phyloP scores from a whole-genome alignment of 2,113 vertebrate genomes.

The Amblyornis subalaris region DNA sequence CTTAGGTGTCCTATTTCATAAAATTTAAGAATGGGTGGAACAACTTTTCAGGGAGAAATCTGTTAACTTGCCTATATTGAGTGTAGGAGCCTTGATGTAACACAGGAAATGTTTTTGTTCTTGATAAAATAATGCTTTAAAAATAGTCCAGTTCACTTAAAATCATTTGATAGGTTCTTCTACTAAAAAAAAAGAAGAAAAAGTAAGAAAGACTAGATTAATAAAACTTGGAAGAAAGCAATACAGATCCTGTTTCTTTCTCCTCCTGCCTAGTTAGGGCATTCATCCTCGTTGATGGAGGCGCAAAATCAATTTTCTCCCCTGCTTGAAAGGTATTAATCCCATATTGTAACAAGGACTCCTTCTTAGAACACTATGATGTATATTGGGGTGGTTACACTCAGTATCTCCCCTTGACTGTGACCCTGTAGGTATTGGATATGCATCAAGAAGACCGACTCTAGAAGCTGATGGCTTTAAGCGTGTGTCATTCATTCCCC shows the following conservation, averaged over 20 bases:
- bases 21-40: background rate
- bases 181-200: background rate
- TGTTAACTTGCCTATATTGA: background rate
- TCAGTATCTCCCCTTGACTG: background rate
- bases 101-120: background rate
- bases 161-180: background rate
- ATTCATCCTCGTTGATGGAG: background rate
- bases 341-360: background rate
- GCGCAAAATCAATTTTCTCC: constrained; percentile 17
- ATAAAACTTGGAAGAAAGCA: background rate
- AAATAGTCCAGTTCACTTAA: background rate
- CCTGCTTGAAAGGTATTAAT: background rate
- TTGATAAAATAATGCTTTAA: background rate
- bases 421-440: background rate
- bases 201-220: background rate
- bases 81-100: background rate
- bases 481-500: background rate
- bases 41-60: background rate
- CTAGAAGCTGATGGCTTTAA: background rate
- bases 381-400: background rate
- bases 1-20: background rate
- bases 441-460: background rate
- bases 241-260: background rate
- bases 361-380: background rate
- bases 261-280: background rate